Percentiles rank a stretch among this genome's conserved stretches.
Evolutionary conservation across 2,888 invertebrate species (phyloP).

Genomic region (Andrena fulva): DNA sequence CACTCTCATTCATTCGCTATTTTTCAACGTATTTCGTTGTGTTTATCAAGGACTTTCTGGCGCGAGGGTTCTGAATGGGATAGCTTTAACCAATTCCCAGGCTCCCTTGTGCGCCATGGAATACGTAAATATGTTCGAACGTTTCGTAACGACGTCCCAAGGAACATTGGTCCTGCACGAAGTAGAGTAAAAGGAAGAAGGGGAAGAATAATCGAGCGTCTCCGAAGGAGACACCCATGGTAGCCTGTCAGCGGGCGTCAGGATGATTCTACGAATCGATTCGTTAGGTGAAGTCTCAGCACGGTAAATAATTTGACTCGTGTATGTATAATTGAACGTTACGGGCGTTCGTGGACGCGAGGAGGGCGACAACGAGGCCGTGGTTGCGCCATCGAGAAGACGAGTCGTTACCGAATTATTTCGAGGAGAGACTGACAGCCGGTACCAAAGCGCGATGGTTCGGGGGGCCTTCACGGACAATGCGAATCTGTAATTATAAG

Average conservation of each 20-base stretch:
- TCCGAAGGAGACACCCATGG: not conserved
- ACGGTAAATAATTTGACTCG: conserved; percentile 55
- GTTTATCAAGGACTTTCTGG: not conserved
- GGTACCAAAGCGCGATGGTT: conserved; percentile 71
- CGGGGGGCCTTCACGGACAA: conserved; percentile 75
- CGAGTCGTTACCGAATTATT: conserved; percentile 66
- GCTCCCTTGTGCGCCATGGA: not conserved
- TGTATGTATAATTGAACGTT: conserved; percentile 55
- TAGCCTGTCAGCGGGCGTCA: not conserved
- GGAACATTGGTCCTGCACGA: not conserved
- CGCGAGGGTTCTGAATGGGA: not conserved
- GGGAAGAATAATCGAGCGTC: not conserved
- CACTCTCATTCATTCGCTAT: not conserved
- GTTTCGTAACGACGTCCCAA: not conserved
- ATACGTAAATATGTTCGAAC: no score
- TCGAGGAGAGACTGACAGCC: conserved; percentile 73
- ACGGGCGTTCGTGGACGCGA: conserved; percentile 7
- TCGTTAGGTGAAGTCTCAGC: not conserved
- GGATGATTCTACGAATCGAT: conserved; percentile 26
- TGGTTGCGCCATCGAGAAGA: conserved; percentile 37
- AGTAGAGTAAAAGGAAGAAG: not conserved
- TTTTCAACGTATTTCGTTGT: not conserved
- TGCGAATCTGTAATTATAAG: conserved; percentile 82
- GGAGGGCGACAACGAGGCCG: conserved; percentile 43
- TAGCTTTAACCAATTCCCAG: not conserved